These are phyloP conservation scores for Oryzias dopingdopingensis DNA, from an alignment of 2,797 vertebrate genomes.

Conservation along the genomic window DNA sequence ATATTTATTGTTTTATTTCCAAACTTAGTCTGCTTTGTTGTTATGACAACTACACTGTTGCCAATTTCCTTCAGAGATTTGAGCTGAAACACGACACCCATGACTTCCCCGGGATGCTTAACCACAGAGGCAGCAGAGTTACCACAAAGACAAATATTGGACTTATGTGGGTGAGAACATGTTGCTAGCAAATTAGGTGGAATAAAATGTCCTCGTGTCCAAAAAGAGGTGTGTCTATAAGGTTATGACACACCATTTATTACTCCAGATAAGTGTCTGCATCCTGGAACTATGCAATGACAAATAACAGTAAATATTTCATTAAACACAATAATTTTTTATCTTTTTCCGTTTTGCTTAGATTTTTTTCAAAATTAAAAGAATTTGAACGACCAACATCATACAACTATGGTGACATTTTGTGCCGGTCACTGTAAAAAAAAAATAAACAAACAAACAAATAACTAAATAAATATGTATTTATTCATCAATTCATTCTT, in stretches of 20 bases:
- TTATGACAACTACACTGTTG: too few species aligned
- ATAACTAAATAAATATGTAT: background rate
- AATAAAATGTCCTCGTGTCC: constrained; percentile 20
- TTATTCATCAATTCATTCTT: background rate
- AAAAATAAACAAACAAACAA: background rate
- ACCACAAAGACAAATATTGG: background rate
- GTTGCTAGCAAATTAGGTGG: constrained; percentile 4
- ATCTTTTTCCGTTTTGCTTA: background rate
- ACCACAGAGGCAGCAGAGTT: background rate
- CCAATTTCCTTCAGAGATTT: too few species aligned
- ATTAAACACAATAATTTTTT: background rate
- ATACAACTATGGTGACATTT: background rate
- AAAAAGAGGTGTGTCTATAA: constrained; percentile 27
- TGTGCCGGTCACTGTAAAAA: too few species aligned
- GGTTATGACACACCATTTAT: background rate
- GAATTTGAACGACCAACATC: too few species aligned
- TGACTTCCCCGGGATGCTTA: background rate
- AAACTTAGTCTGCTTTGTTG: too few species aligned
- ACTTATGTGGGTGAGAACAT: background rate
- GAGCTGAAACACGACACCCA: background rate
- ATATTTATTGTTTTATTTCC: too few species aligned
- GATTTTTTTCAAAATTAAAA: background rate
- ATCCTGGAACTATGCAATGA: constrained; percentile 27
- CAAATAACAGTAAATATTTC: background rate
- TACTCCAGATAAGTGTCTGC: background rate